These are phyloP conservation scores for Crioceris asparagi DNA, from an alignment of 2,888 invertebrate genomes.

Conservation along the genomic window DNA sequence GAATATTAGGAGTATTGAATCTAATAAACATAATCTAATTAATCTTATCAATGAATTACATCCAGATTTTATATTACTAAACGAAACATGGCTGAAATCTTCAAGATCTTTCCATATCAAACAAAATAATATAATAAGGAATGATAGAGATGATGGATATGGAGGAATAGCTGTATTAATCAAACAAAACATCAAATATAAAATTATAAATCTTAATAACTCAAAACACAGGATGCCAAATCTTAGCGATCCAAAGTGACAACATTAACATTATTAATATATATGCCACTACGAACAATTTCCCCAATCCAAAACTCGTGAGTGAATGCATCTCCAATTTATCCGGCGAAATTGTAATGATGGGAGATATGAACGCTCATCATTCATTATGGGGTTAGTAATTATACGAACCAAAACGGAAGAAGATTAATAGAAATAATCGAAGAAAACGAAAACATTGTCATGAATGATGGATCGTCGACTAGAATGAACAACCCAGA, in stretches of 20 bases:
- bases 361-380: slow-evolving; percentile 3
- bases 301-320: not conserved
- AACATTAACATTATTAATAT: slow-evolving; percentile 3
- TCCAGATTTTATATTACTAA: slow-evolving; percentile 3
- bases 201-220: not conserved
- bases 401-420: not conserved
- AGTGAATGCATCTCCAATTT: not conserved
- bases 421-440: not conserved
- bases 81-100: slow-evolving; percentile 3
- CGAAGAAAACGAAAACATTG: not conserved
- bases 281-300: not conserved
- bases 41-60: not conserved
- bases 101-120: not conserved
- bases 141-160: not conserved
- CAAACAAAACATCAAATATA: not conserved
- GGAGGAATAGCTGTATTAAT: not conserved
- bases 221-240: not conserved
- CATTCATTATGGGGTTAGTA: slow-evolving; percentile 2
- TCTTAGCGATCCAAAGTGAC: not conserved
- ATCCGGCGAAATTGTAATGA: not conserved
- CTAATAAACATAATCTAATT: slow-evolving; percentile 3
- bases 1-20: slow-evolving; percentile 3
- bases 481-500: not conserved
- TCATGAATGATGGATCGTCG: slow-evolving; percentile 4
- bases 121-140: not conserved